A percentile compares a stretch with the other conserved stretches of the same genome.
These are phyloP conservation scores for Eidolon helvum DNA, from an alignment of 2,113 vertebrate genomes.

Conservation along the genomic window DNA sequence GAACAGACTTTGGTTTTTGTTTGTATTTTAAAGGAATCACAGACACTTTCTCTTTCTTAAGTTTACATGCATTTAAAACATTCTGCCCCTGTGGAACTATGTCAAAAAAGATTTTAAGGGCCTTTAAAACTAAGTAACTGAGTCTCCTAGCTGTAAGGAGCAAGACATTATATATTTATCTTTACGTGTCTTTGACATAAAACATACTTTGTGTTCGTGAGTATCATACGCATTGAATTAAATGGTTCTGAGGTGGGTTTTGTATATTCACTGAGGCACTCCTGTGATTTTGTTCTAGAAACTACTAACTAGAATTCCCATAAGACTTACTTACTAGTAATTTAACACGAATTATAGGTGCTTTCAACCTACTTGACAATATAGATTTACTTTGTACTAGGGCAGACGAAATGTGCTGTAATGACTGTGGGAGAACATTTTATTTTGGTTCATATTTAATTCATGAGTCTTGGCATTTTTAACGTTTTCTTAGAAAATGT, in stretches of 20 bases:
- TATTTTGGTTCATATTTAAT: conserved; percentile 33
- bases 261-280: background rate
- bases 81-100: background rate
- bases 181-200: conserved; percentile 10
- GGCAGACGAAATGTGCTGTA: conserved; percentile 34
- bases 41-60: background rate
- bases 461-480: background rate
- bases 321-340: background rate
- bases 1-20: background rate
- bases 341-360: conserved; percentile 29
- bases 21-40: conserved; percentile 1
- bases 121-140: background rate
- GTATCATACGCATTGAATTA: background rate
- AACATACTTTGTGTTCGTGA: background rate
- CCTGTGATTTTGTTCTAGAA: background rate
- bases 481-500: background rate
- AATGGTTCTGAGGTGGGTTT: conserved; percentile 12
- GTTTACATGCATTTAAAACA: background rate
- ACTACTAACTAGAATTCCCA: background rate
- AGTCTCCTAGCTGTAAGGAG: background rate
- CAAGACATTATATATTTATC: background rate
- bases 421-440: background rate
- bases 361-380: background rate
- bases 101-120: background rate
- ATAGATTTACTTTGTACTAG: background rate